These are phyloP conservation scores for Sylvilagus bachmani DNA, from an alignment of 2,113 vertebrate genomes.

Conservation along the genomic window DNA sequence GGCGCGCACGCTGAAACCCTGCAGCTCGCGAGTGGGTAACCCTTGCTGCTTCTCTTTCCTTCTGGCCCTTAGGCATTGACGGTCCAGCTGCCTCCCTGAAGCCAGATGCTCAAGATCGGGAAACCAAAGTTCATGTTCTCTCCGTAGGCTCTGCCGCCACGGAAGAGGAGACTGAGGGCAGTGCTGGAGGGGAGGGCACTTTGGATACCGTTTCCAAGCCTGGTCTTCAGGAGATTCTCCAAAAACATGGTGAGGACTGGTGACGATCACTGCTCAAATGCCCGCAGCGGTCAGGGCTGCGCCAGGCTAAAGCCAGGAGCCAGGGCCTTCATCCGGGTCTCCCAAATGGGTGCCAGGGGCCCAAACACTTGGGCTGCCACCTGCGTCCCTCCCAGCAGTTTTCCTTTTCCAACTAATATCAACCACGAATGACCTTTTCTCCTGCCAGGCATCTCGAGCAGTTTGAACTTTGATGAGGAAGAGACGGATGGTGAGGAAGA, in stretches of 20 bases:
- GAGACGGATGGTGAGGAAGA: slow-evolving; percentile 90
- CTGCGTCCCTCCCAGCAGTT: background rate
- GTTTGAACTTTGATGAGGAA: slow-evolving; percentile 96
- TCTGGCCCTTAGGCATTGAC: slow-evolving; percentile 91
- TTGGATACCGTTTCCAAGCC: slow-evolving; percentile 88
- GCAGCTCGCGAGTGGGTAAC: background rate
- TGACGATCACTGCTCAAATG: background rate
- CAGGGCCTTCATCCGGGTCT: no score
- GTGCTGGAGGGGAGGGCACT: slow-evolving; percentile 85
- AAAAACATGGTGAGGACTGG: slow-evolving; percentile 91
- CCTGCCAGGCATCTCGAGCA: slow-evolving; percentile 93
- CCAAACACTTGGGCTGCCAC: no score
- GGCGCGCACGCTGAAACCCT: background rate
- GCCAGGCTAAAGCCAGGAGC: no score
- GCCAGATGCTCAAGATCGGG: slow-evolving; percentile 89
- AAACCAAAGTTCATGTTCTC: slow-evolving; percentile 88
- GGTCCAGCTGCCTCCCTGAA: slow-evolving; percentile 93
- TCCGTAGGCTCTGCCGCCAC: slow-evolving; percentile 88
- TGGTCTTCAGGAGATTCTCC: slow-evolving; percentile 94
- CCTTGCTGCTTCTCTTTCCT: slow-evolving; percentile 9
- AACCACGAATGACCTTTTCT: slow-evolving; percentile 19
- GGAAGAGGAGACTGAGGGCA: slow-evolving; percentile 87
- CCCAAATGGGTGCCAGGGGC: no score
- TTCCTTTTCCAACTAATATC: background rate
- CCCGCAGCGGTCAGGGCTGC: no score